Evolutionary conservation across 2,113 vertebrate species (phyloP).

Genomic region (Urocynchramus pylzowi): DNA sequence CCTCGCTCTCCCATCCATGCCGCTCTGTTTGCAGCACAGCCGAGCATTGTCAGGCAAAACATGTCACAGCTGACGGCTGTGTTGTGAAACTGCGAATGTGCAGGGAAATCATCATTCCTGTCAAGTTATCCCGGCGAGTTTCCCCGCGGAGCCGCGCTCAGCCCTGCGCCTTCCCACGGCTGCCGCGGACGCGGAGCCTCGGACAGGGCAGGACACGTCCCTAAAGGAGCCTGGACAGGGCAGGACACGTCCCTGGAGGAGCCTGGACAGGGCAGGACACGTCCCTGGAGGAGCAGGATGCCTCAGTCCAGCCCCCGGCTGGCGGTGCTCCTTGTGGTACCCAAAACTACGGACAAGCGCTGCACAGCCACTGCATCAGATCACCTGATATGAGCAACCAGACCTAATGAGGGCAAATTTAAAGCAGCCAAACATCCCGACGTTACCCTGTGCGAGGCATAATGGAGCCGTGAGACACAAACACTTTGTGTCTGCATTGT

Average conservation of each 20-base stretch:
- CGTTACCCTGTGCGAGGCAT: not conserved
- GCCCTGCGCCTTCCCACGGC: slow-evolving; percentile 71
- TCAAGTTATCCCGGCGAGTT: not conserved
- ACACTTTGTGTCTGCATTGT: slow-evolving; percentile 29
- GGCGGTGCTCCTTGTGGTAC: not conserved
- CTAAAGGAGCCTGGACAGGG: not conserved
- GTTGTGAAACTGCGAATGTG: not conserved
- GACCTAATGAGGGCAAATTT: slow-evolving; percentile 33
- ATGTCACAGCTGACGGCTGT: slow-evolving; percentile 18
- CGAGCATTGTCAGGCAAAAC: not conserved
- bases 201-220: not conserved
- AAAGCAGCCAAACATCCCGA: slow-evolving; percentile 27
- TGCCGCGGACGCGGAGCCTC: not conserved
- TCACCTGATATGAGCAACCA: slow-evolving; percentile 49
- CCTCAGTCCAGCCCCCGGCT: not conserved
- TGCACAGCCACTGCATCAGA: slow-evolving; percentile 47
- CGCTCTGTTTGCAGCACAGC: not conserved
- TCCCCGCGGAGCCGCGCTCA: not conserved
- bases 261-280: not conserved
- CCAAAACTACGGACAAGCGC: slow-evolving; percentile 52
- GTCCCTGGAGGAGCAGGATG: not conserved
- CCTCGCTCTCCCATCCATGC: not conserved
- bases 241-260: not conserved
- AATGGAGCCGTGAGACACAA: slow-evolving; percentile 46
- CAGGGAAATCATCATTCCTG: not conserved